Evolutionary conservation across 2,888 invertebrate genomes (phyloP).

Genomic region (Halictus ligatus): DNA sequence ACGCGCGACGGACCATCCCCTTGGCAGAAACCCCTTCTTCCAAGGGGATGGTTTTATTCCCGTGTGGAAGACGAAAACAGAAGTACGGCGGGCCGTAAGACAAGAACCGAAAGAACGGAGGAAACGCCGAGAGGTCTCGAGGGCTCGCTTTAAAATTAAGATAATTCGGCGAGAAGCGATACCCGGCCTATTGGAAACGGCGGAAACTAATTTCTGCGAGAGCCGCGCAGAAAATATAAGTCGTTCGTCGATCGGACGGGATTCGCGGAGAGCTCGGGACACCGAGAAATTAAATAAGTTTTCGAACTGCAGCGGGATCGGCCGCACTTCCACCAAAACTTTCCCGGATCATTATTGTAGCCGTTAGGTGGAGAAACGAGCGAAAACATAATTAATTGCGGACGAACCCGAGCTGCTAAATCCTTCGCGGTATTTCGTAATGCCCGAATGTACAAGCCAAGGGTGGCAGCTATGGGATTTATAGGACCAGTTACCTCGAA

Average conservation of each 20-base stretch:
- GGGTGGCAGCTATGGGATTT: neutral
- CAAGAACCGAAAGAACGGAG: neutral
- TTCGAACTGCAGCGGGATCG: neutral
- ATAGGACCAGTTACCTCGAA: neutral
- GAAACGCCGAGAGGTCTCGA: neutral
- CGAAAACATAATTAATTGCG: neutral
- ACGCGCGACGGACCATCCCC: constrained; percentile 23
- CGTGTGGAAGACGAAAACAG: neutral
- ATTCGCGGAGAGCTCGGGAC: neutral
- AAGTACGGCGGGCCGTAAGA: neutral
- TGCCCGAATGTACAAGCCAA: neutral
- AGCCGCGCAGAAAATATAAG: constrained; percentile 10
- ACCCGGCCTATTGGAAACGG: neutral
- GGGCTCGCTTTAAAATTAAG: constrained; percentile 9
- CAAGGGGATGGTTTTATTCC: neutral
- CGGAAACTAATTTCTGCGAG: constrained; percentile 7
- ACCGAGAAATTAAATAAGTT: constrained; percentile 4
- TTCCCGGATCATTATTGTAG: neutral
- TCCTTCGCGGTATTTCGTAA: neutral
- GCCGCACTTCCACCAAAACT: neutral
- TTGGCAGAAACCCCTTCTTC: neutral
- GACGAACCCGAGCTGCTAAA: neutral
- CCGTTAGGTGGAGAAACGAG: constrained; percentile 3
- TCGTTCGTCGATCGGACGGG: neutral
- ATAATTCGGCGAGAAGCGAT: neutral